A percentile compares a stretch with the other conserved stretches of the same genome.
Evolutionary conservation across 1,140 invertebrate species (phyloP).

Genomic region (Sycophila sp.): DNA sequence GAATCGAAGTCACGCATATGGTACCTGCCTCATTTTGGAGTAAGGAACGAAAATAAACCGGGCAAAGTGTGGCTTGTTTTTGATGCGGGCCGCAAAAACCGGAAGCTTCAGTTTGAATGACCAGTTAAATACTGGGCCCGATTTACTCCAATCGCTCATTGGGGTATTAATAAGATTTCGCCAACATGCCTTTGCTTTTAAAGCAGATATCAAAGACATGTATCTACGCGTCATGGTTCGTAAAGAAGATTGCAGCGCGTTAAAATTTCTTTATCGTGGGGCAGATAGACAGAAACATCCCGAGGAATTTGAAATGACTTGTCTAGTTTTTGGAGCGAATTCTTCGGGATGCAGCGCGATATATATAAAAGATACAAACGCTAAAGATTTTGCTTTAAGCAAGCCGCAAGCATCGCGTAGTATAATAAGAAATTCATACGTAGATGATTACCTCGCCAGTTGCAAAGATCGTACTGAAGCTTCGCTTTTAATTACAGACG

Average conservation of each 20-base stretch:
- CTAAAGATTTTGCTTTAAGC: too few species aligned
- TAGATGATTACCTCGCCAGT: too few species aligned
- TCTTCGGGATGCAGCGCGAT: conserved; percentile 45
- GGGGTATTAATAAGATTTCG: conserved; percentile 24
- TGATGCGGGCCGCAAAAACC: conserved; percentile 33
- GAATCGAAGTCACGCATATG: background rate
- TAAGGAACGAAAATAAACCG: conserved; percentile 23
- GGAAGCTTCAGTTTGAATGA: conserved; percentile 29
- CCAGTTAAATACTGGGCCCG: conserved; percentile 24
- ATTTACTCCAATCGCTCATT: conserved; percentile 21
- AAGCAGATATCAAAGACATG: conserved; percentile 35
- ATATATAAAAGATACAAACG: too few species aligned
- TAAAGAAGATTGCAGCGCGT: conserved; percentile 12
- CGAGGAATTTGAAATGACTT: too few species aligned
- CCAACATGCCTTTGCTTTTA: background rate
- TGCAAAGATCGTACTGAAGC: too few species aligned
- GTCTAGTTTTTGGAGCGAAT: conserved; percentile 30
- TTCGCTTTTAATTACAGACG: too few species aligned
- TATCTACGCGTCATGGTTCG: conserved; percentile 20
- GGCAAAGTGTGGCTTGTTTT: conserved; percentile 36
- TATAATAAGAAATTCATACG: too few species aligned
- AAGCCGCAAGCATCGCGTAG: conserved; percentile 27
- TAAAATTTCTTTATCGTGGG: conserved; percentile 30
- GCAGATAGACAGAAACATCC: background rate
- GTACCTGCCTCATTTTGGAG: conserved; percentile 27